phyloP scores from a whole-genome alignment of 2,113 vertebrate genomes.

The Burhinus oedicnemus region DNA sequence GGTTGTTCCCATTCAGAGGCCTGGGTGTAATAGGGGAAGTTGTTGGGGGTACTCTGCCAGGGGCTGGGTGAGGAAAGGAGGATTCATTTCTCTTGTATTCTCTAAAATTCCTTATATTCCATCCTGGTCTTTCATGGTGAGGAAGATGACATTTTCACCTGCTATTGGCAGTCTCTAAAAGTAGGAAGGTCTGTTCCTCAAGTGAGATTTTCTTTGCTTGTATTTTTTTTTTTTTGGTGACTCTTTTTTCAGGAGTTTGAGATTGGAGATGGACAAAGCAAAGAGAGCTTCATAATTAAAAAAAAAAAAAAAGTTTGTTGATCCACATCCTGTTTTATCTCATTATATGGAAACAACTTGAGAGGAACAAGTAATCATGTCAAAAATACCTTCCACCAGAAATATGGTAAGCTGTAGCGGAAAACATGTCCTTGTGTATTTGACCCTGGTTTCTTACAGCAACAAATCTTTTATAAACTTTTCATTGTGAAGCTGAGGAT shows the following conservation, averaged over 20 bases:
- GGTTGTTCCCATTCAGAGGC: background rate
- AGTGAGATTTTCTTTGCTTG: background rate
- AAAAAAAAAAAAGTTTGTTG: background rate
- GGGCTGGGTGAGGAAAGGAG: background rate
- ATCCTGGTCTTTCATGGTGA: background rate
- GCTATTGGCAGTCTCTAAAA: background rate
- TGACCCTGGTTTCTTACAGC: background rate
- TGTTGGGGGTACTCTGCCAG: background rate
- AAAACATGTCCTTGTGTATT: background rate
- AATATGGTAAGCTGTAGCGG: background rate
- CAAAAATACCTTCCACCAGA: background rate
- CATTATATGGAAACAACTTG: background rate
- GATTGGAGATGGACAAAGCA: background rate
- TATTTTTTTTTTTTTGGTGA: background rate
- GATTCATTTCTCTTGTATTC: background rate
- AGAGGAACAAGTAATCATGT: background rate
- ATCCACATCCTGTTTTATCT: background rate
- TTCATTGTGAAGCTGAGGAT: constrained; percentile 15
- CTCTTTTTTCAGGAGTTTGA: background rate
- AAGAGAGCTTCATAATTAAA: background rate
- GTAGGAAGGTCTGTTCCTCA: background rate
- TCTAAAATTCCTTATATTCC: background rate
- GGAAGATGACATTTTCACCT: background rate
- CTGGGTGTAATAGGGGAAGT: background rate
- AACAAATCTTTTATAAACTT: background rate